Conservation (phyloP, 2,888 invertebrate genomes). For the Brachynemurus nebulosus region DNA sequence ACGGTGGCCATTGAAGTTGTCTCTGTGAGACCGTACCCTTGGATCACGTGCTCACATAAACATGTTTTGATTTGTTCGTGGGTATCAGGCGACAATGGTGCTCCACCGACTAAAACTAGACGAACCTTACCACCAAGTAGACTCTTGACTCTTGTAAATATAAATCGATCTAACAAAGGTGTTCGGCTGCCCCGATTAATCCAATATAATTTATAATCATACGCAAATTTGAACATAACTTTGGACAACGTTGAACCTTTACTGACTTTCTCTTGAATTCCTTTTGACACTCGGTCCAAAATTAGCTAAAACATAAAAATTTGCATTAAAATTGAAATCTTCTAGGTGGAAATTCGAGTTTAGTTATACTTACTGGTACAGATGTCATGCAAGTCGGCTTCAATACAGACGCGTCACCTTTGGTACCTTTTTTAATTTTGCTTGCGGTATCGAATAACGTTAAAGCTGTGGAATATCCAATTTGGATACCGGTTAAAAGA, state of each 20-base stretch:
- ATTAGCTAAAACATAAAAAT: slow-evolving; percentile 52
- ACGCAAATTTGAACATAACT: slow-evolving; percentile 86
- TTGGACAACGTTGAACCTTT: slow-evolving; percentile 65
- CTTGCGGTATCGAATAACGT: slow-evolving; percentile 88
- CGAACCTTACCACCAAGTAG: slow-evolving; percentile 83
- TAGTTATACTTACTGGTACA: slow-evolving; percentile 67
- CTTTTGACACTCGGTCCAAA: slow-evolving; percentile 94
- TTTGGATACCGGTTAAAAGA: slow-evolving; percentile 71
- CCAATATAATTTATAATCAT: slow-evolving; percentile 84
- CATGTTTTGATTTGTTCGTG: slow-evolving; percentile 88
- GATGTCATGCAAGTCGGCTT: slow-evolving; percentile 90
- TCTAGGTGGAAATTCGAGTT: background rate
- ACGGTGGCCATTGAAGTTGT: slow-evolving; percentile 87
- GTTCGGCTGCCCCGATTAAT: slow-evolving; percentile 69
- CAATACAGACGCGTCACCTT: slow-evolving; percentile 85
- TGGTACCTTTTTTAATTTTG: slow-evolving; percentile 89
- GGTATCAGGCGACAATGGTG: slow-evolving; percentile 89
- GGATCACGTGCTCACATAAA: slow-evolving; percentile 77
- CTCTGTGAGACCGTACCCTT: slow-evolving; percentile 96
- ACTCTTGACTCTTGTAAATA: slow-evolving; percentile 37
- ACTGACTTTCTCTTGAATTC: slow-evolving; percentile 85
- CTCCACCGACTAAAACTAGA: slow-evolving; percentile 84
- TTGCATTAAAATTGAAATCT: slow-evolving; percentile 4
- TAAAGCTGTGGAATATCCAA: slow-evolving; percentile 92
- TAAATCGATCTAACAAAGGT: slow-evolving; percentile 53